Conservation (phyloP, 2,113 vertebrate genomes). For the Pygoscelis antarcticus region DNA sequence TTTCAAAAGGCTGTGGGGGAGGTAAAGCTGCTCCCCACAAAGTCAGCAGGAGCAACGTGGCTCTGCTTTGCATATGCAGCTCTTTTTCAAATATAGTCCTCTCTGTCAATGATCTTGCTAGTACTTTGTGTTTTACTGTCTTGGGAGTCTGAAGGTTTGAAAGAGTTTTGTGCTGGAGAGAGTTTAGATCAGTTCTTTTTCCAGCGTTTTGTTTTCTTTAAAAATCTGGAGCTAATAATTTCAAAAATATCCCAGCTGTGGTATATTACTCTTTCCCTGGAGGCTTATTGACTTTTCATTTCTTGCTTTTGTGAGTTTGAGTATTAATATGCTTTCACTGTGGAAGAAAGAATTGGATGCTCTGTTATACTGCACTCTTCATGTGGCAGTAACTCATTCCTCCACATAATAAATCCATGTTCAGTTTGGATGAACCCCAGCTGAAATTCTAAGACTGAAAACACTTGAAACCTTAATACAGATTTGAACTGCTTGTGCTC, state of each 20-base stretch:
- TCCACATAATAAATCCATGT: constrained; percentile 21
- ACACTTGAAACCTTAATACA: background rate
- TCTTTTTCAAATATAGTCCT: background rate
- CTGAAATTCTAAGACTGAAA: background rate
- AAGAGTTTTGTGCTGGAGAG: background rate
- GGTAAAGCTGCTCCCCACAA: background rate
- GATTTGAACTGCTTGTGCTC: background rate
- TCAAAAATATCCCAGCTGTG: background rate
- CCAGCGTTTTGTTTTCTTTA: constrained; percentile 3
- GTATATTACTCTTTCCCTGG: background rate
- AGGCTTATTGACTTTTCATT: background rate
- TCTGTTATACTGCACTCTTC: background rate
- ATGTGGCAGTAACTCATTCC: background rate
- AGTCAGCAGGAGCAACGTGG: background rate
- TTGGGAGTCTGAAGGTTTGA: background rate
- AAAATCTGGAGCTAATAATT: constrained; percentile 3
- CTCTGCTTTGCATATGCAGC: background rate
- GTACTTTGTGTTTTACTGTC: background rate
- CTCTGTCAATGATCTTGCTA: background rate
- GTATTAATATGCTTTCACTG: background rate
- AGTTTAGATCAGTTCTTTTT: background rate
- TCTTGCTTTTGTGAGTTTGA: background rate
- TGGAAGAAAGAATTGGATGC: background rate
- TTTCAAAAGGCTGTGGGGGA: background rate
- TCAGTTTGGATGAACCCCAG: constrained; percentile 7